These are phyloP conservation scores for Panthera tigris DNA, from an alignment of 2,113 vertebrate species.

Conservation along the genomic window DNA sequence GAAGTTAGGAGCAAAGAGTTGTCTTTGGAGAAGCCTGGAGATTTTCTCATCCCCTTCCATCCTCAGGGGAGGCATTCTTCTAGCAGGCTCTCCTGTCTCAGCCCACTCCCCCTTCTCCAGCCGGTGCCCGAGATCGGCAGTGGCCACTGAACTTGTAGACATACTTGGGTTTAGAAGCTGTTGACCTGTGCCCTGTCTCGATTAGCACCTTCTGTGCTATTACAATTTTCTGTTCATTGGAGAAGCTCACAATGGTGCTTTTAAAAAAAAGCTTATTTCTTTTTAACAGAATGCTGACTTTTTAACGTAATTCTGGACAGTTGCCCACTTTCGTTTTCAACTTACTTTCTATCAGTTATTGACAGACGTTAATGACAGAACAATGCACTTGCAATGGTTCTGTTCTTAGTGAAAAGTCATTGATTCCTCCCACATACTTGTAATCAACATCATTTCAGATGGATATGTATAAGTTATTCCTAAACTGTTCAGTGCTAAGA, in stretches of 20 bases:
- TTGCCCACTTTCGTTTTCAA: neutral
- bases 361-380: neutral
- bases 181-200: neutral
- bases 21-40: neutral
- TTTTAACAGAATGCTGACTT: neutral
- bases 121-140: neutral
- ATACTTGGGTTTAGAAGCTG: neutral
- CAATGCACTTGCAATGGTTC: neutral
- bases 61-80: neutral
- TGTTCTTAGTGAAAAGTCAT: neutral
- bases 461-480: neutral
- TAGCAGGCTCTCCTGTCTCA: neutral
- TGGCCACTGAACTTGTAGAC: neutral
- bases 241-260: neutral
- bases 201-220: neutral
- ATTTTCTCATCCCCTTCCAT: neutral
- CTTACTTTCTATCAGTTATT: neutral
- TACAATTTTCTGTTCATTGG: neutral
- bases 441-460: neutral
- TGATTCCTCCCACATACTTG: neutral
- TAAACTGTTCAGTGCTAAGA: constrained; percentile 3
- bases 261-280: neutral
- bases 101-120: fast-evolving
- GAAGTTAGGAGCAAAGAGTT: neutral
- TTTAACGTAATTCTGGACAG: neutral